Percentiles rank a stretch among this genome's conserved stretches.
Evolutionary conservation across 2,888 invertebrate genomes (phyloP).

Genomic region (Ischnura elegans): DNA sequence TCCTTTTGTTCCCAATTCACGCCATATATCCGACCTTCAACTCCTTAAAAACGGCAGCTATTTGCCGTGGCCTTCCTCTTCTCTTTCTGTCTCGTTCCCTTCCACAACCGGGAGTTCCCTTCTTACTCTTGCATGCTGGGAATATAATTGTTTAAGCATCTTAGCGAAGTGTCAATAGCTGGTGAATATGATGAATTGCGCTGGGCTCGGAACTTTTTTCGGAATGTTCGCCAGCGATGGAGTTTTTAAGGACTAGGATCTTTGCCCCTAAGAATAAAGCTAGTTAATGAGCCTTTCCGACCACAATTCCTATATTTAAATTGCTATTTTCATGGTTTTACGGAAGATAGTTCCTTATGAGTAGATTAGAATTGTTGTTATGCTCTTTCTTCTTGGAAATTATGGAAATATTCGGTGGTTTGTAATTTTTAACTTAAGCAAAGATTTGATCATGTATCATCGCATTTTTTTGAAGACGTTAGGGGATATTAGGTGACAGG

Average conservation of each 20-base stretch:
- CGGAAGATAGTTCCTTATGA: too few species aligned
- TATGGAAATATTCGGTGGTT: too few species aligned
- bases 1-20: slow-evolving; percentile 19
- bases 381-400: too few species aligned
- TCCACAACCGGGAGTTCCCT: neutral
- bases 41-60: slow-evolving; percentile 14
- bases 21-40: slow-evolving; percentile 43
- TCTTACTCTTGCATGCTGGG: neutral
- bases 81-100: neutral
- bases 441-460: too few species aligned
- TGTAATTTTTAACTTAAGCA: too few species aligned
- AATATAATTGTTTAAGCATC: neutral
- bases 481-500: too few species aligned
- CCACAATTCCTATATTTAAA: too few species aligned
- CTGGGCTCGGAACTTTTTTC: neutral
- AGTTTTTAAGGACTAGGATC: neutral
- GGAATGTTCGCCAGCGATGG: too few species aligned
- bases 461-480: too few species aligned
- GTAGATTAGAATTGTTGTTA: too few species aligned
- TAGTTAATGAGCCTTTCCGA: too few species aligned
- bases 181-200: neutral
- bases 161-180: neutral
- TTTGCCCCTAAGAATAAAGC: neutral
- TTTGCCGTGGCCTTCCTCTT: slow-evolving; percentile 12
- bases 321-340: too few species aligned